phyloP scores from a whole-genome alignment of 2,113 vertebrate genomes.

The Tamias sibiricus region DNA sequence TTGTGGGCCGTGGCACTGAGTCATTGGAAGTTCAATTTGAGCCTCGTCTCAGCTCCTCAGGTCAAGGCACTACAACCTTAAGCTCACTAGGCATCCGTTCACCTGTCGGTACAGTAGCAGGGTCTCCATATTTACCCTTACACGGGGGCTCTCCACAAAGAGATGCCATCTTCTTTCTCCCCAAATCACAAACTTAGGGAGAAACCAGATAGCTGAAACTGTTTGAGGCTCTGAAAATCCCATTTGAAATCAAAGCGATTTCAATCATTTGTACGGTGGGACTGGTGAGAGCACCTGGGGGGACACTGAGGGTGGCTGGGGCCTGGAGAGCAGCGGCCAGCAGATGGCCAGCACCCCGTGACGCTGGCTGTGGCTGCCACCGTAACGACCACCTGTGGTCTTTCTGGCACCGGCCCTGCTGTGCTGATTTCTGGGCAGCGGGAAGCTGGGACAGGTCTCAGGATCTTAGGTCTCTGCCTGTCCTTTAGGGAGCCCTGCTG shows the following conservation, averaged over 20 bases:
- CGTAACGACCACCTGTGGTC: neutral
- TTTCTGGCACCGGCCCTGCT: neutral
- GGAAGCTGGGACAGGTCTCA: neutral
- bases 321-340: neutral
- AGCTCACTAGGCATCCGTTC: neutral
- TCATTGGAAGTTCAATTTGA: neutral
- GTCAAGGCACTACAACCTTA: neutral
- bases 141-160: neutral
- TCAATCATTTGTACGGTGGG: neutral
- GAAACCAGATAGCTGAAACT: neutral
- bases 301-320: neutral
- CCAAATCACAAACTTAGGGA: neutral
- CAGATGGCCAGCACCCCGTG: neutral
- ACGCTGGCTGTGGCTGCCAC: neutral
- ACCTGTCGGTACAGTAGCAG: neutral
- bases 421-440: neutral
- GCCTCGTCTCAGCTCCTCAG: neutral
- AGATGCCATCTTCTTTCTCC: neutral
- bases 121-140: fast-evolving
- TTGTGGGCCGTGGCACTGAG: neutral
- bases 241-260: neutral
- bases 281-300: neutral
- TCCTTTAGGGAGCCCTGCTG: neutral
- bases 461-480: neutral
- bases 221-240: neutral